Evolutionary conservation across 2,888 invertebrate genomes (phyloP).

Genomic region (Unio delphinus): DNA sequence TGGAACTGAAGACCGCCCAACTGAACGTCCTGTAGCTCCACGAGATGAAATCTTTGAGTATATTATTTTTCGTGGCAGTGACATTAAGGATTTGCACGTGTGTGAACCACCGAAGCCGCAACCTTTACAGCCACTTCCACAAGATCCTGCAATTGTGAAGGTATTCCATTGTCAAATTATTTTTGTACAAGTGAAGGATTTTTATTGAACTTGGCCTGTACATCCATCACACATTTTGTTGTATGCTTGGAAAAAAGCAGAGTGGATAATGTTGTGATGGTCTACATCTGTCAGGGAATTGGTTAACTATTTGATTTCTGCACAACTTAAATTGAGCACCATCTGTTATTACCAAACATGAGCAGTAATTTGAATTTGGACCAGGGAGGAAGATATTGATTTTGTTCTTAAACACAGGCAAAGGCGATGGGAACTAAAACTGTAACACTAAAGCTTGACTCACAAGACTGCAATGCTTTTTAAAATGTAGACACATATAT

Average conservation of each 20-base stretch:
- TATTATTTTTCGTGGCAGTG: constrained; percentile 96
- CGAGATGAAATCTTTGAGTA: constrained; percentile 99
- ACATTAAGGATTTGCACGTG: constrained; percentile 98
- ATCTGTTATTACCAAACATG: too few species aligned
- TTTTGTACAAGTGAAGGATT: not conserved
- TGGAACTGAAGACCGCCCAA: constrained; percentile 98
- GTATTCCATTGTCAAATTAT: constrained; percentile 68
- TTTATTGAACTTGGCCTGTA: not conserved
- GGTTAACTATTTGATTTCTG: too few species aligned
- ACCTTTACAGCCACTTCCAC: constrained; percentile 71
- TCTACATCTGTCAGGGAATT: too few species aligned
- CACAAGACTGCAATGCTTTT: too few species aligned
- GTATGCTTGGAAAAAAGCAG: not conserved
- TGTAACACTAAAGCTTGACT: too few species aligned
- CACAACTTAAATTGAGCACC: too few species aligned
- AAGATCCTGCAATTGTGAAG: constrained; percentile 98
- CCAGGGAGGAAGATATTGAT: too few species aligned
- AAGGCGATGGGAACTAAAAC: too few species aligned
- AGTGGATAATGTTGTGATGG: too few species aligned
- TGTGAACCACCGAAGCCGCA: constrained; percentile 80
- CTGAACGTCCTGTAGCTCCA: constrained; percentile 94
- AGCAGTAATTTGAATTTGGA: too few species aligned
- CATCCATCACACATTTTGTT: not conserved
- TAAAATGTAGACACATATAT: too few species aligned
- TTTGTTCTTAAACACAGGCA: too few species aligned